A percentile compares a stretch with the other conserved stretches of the same genome.
Evolutionary conservation across 2,113 vertebrate genomes (phyloP).

Genomic region (Lota lota): DNA sequence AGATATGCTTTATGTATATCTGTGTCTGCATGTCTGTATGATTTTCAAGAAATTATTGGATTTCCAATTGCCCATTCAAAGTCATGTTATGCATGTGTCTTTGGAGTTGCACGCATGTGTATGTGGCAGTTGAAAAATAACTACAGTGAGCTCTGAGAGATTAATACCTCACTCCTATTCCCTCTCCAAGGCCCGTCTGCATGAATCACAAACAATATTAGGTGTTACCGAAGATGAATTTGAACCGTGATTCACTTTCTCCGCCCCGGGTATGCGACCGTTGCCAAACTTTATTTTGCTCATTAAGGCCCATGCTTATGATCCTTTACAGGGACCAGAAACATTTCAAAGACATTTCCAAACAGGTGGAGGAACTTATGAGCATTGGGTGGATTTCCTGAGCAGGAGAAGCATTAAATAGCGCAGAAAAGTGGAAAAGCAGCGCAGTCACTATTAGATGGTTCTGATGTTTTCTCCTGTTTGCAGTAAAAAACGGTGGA

Average conservation of each 20-base stretch:
- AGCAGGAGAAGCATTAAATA: conserved; percentile 63
- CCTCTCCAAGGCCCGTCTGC: conserved; percentile 42
- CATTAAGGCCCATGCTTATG: conserved; percentile 53
- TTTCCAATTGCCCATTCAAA: no score
- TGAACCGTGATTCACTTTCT: conserved; percentile 60
- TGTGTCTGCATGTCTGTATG: no score
- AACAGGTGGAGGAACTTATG: conserved; percentile 76
- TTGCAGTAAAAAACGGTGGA: conserved; percentile 68
- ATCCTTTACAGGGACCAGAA: conserved; percentile 62
- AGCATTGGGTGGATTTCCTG: conserved; percentile 66
- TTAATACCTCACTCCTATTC: conserved; percentile 36
- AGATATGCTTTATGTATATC: no score
- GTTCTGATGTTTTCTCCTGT: conserved; percentile 52
- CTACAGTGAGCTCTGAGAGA: conserved; percentile 36
- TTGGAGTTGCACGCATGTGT: no score
- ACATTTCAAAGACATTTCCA: conserved; percentile 65
- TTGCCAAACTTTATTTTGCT: conserved; percentile 59
- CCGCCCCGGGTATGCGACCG: conserved; percentile 36
- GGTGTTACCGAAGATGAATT: conserved; percentile 59
- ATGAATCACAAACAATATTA: conserved; percentile 64
- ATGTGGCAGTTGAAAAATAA: conserved; percentile 17
- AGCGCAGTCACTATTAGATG: conserved; percentile 43
- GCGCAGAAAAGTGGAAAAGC: conserved; percentile 61
- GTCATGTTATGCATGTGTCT: no score
- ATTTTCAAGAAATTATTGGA: no score